phyloP scores from a whole-genome alignment of 2,113 vertebrate species.

The Cyphomyrus discorhynchus region DNA sequence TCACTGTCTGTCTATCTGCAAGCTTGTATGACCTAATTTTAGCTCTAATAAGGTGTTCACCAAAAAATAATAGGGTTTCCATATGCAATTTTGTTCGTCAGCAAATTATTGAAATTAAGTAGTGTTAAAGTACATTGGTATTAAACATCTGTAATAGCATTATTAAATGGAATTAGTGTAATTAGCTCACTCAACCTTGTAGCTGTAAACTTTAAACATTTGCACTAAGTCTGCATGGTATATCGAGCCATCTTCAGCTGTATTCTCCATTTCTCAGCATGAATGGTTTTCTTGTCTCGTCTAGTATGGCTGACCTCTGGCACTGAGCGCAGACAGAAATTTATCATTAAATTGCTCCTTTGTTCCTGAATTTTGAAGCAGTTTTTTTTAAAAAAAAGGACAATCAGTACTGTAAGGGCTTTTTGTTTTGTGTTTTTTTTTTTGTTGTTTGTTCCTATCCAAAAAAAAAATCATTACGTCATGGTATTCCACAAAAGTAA shows the following conservation, averaged over 20 bases:
- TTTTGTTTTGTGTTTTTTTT: slow-evolving; percentile 48
- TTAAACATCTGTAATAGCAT: background rate
- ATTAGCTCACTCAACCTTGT: background rate
- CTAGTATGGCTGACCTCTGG: slow-evolving; percentile 13
- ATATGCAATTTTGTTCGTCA: slow-evolving; percentile 6
- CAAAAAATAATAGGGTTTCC: background rate
- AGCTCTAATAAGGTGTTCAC: background rate
- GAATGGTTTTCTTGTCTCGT: background rate
- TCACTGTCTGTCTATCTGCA: background rate
- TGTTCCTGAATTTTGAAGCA: background rate
- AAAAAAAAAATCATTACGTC: background rate
- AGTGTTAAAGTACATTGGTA: background rate
- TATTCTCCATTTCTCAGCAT: background rate
- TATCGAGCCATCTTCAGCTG: background rate
- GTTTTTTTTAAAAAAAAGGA: slow-evolving; percentile 47
- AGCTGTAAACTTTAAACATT: slow-evolving; percentile 15
- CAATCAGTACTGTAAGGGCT: slow-evolving; percentile 72
- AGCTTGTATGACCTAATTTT: background rate
- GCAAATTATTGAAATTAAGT: background rate
- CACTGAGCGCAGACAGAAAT: background rate
- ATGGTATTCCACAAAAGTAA: background rate
- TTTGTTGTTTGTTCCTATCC: background rate
- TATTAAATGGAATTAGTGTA: background rate
- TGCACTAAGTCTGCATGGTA: background rate
- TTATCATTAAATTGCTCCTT: background rate